These are phyloP conservation scores for Tethya wilhelma DNA, from an alignment of 37 sponge, comb jelly and placozoan species.

Conservation along the genomic window DNA sequence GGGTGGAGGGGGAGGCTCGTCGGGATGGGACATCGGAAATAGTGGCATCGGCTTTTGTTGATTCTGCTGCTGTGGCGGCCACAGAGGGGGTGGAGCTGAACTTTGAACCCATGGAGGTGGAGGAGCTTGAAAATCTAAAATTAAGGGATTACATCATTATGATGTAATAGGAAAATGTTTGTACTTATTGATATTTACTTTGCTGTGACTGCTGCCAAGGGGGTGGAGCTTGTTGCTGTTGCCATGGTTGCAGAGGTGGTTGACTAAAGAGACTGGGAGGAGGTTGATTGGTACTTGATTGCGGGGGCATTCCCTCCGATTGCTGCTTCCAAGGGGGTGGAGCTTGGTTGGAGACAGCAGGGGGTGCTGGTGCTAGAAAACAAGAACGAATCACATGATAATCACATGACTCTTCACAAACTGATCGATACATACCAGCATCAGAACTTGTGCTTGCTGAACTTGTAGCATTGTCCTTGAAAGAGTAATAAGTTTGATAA, in stretches of 20 bases:
- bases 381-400: too few relatives aligned
- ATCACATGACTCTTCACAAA: too few relatives aligned
- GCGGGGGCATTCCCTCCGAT: too few relatives aligned
- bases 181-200: too few relatives aligned
- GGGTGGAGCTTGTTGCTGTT: constrained; percentile 38
- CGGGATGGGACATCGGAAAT: constrained; percentile 23
- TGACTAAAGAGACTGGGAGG: too few relatives aligned
- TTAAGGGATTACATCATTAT: not conserved
- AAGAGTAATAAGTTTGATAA: not conserved
- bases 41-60: constrained; percentile 16
- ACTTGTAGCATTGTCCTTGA: not conserved
- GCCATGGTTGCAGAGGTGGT: constrained; percentile 29
- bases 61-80: constrained; percentile 18
- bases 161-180: not conserved
- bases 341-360: too few relatives aligned
- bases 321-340: constrained; percentile 41
- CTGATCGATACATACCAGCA: too few relatives aligned
- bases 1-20: constrained; percentile 42
- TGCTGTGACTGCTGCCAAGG: constrained; percentile 38
- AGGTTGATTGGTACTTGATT: too few relatives aligned
- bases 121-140: constrained; percentile 12
- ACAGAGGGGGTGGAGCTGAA: constrained; percentile 8
- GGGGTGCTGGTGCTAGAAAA: too few relatives aligned
- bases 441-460: too few relatives aligned
- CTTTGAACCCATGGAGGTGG: constrained; percentile 32